phyloP scores from a whole-genome alignment of 2,797 vertebrate species.

The Eulemur albifrons region DNA sequence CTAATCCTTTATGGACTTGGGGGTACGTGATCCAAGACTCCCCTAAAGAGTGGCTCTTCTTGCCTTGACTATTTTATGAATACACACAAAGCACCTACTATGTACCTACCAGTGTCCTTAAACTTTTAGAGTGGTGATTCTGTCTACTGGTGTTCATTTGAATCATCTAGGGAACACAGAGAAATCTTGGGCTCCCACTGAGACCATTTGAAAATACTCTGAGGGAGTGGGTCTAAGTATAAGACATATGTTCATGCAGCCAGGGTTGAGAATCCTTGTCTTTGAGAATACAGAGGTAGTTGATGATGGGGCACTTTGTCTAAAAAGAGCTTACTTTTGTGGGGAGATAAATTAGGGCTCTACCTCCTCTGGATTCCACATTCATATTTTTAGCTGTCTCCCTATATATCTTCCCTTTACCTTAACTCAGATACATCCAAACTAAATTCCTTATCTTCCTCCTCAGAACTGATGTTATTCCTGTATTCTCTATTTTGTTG shows the following conservation, averaged over 20 bases:
- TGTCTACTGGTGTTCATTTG: neutral
- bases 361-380: neutral
- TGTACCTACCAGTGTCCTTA: neutral
- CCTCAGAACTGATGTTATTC: neutral
- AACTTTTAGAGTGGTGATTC: neutral
- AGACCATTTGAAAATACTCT: neutral
- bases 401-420: neutral
- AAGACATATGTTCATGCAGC: neutral
- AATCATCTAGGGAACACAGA: neutral
- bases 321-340: neutral
- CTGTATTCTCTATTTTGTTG: neutral
- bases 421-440: neutral
- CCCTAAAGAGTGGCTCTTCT: neutral
- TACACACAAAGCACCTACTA: neutral
- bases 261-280: neutral
- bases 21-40: neutral
- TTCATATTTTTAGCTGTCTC: neutral
- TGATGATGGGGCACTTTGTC: neutral
- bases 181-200: accelerated
- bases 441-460: neutral
- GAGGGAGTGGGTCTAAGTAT: neutral
- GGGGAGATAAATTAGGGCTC: neutral
- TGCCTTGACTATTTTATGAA: neutral
- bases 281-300: neutral
- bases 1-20: neutral